Evolutionary conservation across 2,888 invertebrate species (phyloP), one percentile per base, ranked within the genome.

Genomic region (Xestobium rufovillosum): DNA sequence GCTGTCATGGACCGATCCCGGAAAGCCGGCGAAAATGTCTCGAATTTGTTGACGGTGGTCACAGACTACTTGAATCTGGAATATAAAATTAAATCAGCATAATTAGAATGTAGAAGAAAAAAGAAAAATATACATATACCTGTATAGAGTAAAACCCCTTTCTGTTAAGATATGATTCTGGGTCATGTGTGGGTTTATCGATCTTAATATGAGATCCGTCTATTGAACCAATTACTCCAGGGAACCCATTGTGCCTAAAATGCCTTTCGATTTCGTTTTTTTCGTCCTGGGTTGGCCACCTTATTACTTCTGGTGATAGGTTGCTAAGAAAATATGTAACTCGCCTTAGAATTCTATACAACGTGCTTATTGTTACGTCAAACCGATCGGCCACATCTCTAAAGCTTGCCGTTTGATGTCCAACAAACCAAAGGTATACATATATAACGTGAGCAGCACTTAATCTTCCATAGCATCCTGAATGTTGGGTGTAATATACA

Each of bases 371-470:
- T 10, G 19, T 38, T 12, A 41, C 36, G 11, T 37, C 34, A 29
- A 40, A 43, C 6, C 40, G 14, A 26, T 43, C 40, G 4, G 28
- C 36, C 6, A 43, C 43, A 33, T 43, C 43, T 16, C 34, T 35
- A 28, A 39, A 43, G 4, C 12, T 19, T 13, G 43, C 39, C 2
- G 39, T 32, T 25, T 43, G 32, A 19, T 43, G 39, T 16, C 36
- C 39, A 16, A 26, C 26, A 40, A 30, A 43, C 43, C 39, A 43
- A 8, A 31, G 14, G 14, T 16, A 36, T 19, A 36, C 25, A 14
- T 12, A 13, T 16, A 13, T 33, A 14, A 23, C 10, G 8, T 36
- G 4, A 6, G 31, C 26, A 31, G 40, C 13, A 27, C n/a, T 29
- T 26, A 40, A 14, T 26, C 37, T 37, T 19, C 33, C 33, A 10